Conservation (phyloP, 2,797 vertebrate species). For the Lacerta bilineata region DNA sequence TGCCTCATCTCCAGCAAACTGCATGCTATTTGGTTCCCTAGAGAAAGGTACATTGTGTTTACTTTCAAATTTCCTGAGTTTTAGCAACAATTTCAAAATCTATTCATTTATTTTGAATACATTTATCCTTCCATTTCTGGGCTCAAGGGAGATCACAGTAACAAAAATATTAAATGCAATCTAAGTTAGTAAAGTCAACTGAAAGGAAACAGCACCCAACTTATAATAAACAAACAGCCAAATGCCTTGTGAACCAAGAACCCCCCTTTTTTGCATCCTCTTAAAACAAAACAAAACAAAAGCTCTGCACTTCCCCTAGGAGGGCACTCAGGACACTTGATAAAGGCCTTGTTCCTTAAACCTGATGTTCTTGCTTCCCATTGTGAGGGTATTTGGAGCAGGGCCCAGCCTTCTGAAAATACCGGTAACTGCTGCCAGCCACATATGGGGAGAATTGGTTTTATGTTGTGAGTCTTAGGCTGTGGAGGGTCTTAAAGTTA, state of each 20-base stretch:
- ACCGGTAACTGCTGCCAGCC: neutral
- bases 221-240: neutral
- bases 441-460: neutral
- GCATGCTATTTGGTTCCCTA: neutral
- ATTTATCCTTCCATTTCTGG: neutral
- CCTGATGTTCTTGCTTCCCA: neutral
- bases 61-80: constrained; percentile 62
- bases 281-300: neutral
- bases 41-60: constrained; percentile 59
- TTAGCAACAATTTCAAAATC: constrained; percentile 67
- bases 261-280: neutral
- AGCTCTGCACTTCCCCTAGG: neutral
- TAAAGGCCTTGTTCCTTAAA: neutral
- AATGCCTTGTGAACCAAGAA: neutral
- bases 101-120: constrained; percentile 47
- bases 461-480: neutral
- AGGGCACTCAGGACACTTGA: neutral
- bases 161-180: neutral
- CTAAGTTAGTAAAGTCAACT: neutral
- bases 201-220: no score
- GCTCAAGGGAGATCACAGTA: neutral
- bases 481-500: neutral
- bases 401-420: neutral
- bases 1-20: neutral
- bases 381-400: neutral